Conservation (phyloP, 2,113 vertebrate genomes). For the Tychaedon coryphoeus region DNA sequence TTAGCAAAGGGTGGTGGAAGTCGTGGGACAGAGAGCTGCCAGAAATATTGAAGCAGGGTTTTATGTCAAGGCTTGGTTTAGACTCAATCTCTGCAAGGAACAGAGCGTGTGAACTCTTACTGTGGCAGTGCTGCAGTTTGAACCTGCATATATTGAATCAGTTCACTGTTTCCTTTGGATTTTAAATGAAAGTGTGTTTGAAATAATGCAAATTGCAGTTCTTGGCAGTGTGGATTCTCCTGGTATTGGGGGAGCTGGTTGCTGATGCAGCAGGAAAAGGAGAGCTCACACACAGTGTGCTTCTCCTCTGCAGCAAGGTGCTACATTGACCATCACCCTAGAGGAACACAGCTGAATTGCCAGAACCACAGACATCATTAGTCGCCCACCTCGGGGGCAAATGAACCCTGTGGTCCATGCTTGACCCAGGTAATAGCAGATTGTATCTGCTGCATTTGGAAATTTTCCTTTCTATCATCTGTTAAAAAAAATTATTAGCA, state of each 20-base stretch:
- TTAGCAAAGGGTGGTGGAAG: conserved; percentile 13
- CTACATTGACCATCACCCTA: not conserved
- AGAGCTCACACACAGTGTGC: not conserved
- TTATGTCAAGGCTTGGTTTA: not conserved
- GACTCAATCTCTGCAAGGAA: not conserved
- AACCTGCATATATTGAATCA: not conserved
- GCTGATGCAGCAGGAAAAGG: not conserved
- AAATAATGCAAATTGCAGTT: not conserved
- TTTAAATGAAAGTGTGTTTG: not conserved
- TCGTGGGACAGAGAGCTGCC: not conserved
- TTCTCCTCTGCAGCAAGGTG: not conserved
- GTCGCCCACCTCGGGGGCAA: not conserved
- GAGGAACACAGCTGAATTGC: not conserved
- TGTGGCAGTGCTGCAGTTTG: fast-evolving
- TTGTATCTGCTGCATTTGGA: conserved; percentile 28
- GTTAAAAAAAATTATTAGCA: conserved; percentile 58
- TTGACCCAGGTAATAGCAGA: conserved; percentile 31
- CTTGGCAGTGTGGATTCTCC: not conserved
- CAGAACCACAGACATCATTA: not conserved
- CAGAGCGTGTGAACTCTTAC: not conserved
- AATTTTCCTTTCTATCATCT: conserved; percentile 51
- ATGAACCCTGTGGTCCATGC: not conserved
- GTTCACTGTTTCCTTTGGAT: not conserved
- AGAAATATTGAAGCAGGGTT: not conserved
- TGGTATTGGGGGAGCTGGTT: fast-evolving